Evolutionary conservation across 2,888 invertebrate genomes (phyloP).

Genomic region (Scaptomyza tumidula): DNA sequence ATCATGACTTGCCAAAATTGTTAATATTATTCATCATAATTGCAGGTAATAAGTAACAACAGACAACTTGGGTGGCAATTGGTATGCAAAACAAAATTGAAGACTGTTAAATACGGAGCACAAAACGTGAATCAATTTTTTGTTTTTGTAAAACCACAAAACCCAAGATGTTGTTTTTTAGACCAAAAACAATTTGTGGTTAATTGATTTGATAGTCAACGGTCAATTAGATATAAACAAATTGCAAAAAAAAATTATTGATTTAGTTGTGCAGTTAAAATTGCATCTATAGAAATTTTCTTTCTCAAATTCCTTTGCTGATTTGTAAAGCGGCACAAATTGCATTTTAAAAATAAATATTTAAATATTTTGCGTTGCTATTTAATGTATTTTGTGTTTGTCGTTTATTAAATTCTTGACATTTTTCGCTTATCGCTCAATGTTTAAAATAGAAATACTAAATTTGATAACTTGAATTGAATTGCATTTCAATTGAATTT

Average conservation of each 20-base stretch:
- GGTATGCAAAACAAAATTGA: conserved; percentile 17
- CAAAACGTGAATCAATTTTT: conserved; percentile 3
- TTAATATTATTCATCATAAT: conserved; percentile 56
- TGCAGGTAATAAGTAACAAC: conserved; percentile 37
- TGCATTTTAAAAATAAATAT: neutral
- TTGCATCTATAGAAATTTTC: neutral
- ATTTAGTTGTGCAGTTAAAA: neutral
- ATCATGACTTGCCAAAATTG: conserved; percentile 46
- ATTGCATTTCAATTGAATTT: too few relatives aligned
- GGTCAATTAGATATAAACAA: neutral
- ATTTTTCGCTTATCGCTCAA: neutral
- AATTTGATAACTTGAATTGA: too few relatives aligned
- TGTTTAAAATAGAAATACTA: too few relatives aligned
- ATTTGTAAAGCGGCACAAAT: neutral
- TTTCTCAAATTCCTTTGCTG: neutral
- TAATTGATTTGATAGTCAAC: neutral
- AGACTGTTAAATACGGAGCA: conserved; percentile 39
- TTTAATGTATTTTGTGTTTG: neutral
- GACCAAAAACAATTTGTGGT: neutral
- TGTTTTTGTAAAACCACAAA: neutral
- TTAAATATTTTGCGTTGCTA: neutral
- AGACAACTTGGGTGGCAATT: conserved; percentile 43
- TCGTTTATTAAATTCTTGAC: neutral
- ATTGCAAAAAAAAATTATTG: neutral
- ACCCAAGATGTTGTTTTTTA: neutral